These are phyloP conservation scores for Parapristionchus giblindavisi DNA, from an alignment of 2,888 invertebrate genomes.

Conservation along the genomic window DNA sequence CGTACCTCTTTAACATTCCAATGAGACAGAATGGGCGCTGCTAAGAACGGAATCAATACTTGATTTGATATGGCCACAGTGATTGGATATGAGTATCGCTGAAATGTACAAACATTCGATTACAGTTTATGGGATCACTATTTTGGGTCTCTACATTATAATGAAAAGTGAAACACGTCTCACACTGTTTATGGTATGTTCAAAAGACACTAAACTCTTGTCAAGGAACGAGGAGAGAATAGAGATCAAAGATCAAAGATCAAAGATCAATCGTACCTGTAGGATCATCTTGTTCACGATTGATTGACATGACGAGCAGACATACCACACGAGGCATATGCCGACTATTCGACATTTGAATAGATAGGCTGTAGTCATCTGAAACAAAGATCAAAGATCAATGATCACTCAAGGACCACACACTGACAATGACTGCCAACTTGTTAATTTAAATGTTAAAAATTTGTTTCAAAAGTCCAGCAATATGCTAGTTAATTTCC, in stretches of 20 bases:
- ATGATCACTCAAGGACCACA: neutral
- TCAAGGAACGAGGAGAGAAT: too few species aligned
- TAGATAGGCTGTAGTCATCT: conserved; percentile 33
- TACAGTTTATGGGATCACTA: too few species aligned
- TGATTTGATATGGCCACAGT: conserved; percentile 60
- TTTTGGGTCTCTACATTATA: too few species aligned
- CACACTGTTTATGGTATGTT: too few species aligned
- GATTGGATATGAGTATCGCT: conserved; percentile 61
- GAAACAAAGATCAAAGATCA: conserved; percentile 2
- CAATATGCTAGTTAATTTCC: too few species aligned
- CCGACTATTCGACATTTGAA: conserved; percentile 50
- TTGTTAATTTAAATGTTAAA: neutral
- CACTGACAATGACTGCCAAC: neutral
- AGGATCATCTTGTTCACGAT: conserved; percentile 60
- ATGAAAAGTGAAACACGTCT: too few species aligned
- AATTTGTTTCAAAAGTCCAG: neutral
- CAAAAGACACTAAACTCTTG: too few species aligned
- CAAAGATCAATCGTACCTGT: conserved; percentile 44
- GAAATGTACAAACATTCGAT: conserved; percentile 6
- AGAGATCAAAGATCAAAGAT: neutral
- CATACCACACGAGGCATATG: conserved; percentile 57
- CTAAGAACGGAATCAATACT: conserved; percentile 55
- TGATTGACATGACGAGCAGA: conserved; percentile 40
- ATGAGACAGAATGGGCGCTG: conserved; percentile 49
- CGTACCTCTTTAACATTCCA: conserved; percentile 41